Base-by-base conservation (phyloP, 2,888 invertebrate species). In the Cancer borealis region DNA sequence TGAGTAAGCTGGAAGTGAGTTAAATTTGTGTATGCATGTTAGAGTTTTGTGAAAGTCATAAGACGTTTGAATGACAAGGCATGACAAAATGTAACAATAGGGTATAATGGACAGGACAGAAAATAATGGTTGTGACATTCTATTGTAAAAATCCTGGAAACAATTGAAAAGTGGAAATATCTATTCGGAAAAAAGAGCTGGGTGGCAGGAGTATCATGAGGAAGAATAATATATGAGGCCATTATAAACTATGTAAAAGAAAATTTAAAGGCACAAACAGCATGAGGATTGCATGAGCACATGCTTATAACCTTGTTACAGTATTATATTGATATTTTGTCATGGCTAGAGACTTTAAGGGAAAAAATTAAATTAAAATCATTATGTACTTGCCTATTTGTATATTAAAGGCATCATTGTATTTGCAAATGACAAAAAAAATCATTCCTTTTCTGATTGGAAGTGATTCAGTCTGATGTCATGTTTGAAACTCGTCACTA, bases 151-250 rank as follows among this genome's bases (percentile, higher is more conserved):
- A 49, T 10, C 12, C 10, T 12, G 12, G 54, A 54, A 54, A 17
- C 54, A 14, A 54, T 17, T 17, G 10, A 14, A 54, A 54, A 54
- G 12, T 54, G 14, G 14, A 54, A 21, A 73, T 73, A 21, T n/a
- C 26, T 73, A 73, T 73, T 73, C 21, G n/a, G 26, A 17, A 73
- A 66, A 66, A 73, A n/a, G 21, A 73, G 54, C 10, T 54, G n/a
- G 26, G 73, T n/a, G 73, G n/a, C n/a, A 73, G 73, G n/a, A 73
- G n/a, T n/a, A 73, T 21, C 73, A 73, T n/a, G n/a, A 73, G 73
- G 26, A 73, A 73, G 73, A 21, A 73, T 21, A 73, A 6, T 73
- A 17, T 54, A 21, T 26, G 6, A 73, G 73, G 26, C 21, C 8
- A 21, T 73, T 73, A 21, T 0, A n/a, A 4, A n/a, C n/a, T 54